Evolutionary conservation across 2,113 vertebrate species (phyloP), one percentile per base, ranked within the genome.

Genomic region (Sitta europaea): DNA sequence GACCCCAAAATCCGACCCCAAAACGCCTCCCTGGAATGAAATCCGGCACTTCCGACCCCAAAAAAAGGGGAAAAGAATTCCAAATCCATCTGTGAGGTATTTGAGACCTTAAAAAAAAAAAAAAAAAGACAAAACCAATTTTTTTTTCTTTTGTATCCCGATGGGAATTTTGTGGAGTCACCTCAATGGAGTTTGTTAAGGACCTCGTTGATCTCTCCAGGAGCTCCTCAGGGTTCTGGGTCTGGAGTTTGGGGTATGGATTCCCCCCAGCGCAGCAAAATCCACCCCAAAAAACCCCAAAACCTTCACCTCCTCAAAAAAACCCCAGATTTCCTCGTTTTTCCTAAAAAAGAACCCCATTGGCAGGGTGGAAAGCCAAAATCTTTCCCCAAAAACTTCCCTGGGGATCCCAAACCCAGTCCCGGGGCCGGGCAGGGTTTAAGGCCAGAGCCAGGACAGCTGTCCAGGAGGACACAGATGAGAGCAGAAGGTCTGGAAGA

Each of bases 141-240:
- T 8, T 31, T 25, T 43, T 43, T 43, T 43, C 19, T 62, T 53
- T 9, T 2, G 36, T 0, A 5, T 27, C 74, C 67, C 1, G 1
- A 3, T 9, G 80, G 70, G 81, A 65, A 65, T 55, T 85, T 5
- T 2, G n/a, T 7, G 80, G 47, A 24, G 8, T 27, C 55, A 1
- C 62, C 51, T 2, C 0, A n/a, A n/a, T n/a, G n/a, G n/a, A n/a
- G n/a, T n/a, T n/a, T n/a, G n/a, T n/a, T n/a, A n/a, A n/a, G 12
- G 38, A 40, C 40, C 40, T 92, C 14, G 5, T 0, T 5, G 31
- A 24, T 11, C 25, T 53, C 14, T 33, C 24, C 28, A 8, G 23
- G 62, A 43, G 38, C 21, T 19, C 14, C 67, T 28, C 3, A 0
- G 15, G 43, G 12, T n/a, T 14, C 1, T 0, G 1, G 80, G 10